These are phyloP conservation scores for Noctua fimbriata DNA, from an alignment of 2,888 invertebrate genomes.

Conservation along the genomic window DNA sequence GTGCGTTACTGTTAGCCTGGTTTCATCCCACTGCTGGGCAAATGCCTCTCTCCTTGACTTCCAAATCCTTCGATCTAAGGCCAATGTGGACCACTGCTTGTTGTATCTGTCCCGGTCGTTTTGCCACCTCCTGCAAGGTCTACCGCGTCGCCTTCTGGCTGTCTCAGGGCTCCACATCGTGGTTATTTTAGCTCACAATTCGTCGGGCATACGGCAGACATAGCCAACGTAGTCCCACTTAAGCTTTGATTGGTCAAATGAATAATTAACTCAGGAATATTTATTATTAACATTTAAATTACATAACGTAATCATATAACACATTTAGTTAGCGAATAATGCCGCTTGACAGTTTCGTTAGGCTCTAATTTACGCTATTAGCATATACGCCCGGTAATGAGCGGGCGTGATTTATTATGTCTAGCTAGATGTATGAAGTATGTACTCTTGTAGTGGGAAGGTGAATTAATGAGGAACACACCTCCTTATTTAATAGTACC, in stretches of 20 bases:
- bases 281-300: slow-evolving; percentile 2
- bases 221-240: too few species aligned
- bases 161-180: too few species aligned
- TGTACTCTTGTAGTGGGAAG: slow-evolving; percentile 11
- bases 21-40: too few species aligned
- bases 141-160: too few species aligned
- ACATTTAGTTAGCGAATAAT: slow-evolving; percentile 42
- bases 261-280: neutral
- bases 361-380: slow-evolving; percentile 50
- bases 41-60: too few species aligned
- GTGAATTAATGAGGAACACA: slow-evolving; percentile 36
- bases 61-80: too few species aligned
- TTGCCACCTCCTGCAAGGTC: too few species aligned
- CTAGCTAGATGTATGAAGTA: slow-evolving; percentile 9
- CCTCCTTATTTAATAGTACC: slow-evolving; percentile 2
- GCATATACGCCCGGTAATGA: slow-evolving; percentile 38
- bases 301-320: slow-evolving; percentile 25
- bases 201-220: too few species aligned
- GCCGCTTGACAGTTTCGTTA: slow-evolving; percentile 40
- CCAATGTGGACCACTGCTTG: too few species aligned
- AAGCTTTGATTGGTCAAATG: neutral
- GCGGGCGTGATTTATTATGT: slow-evolving; percentile 52
- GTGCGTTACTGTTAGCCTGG: too few species aligned
- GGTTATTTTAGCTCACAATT: too few species aligned
- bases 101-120: too few species aligned